A percentile compares a stretch with the other conserved stretches of the same genome.
Conservation (phyloP, 2,797 vertebrate genomes). For the Sandelia bainsii region DNA sequence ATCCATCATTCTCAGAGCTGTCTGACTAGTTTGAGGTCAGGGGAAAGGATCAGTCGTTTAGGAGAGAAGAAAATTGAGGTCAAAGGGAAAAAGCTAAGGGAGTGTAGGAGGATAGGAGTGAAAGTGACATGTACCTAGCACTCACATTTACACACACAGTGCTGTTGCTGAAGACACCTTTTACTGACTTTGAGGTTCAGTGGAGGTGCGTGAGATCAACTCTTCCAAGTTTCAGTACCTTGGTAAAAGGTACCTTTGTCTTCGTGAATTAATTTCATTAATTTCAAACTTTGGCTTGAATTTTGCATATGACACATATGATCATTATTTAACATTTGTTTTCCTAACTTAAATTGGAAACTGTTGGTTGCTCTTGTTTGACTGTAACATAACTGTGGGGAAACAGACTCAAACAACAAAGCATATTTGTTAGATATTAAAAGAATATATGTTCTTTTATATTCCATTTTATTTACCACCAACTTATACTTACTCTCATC, state of each 20-base stretch:
- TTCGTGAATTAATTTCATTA: too few relatives aligned
- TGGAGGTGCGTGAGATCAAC: constrained; percentile 7
- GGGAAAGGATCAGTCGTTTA: constrained; percentile 63
- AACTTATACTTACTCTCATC: constrained; percentile 11
- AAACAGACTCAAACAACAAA: too few relatives aligned
- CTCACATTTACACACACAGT: constrained; percentile 20
- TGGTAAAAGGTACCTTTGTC: background rate
- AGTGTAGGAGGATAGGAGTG: constrained; percentile 54
- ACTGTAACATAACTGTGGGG: too few relatives aligned
- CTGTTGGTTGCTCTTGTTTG: too few relatives aligned
- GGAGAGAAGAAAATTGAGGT: constrained; percentile 69
- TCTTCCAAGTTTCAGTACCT: constrained; percentile 1
- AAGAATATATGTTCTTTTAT: constrained; percentile 3
- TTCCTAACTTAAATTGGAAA: constrained; percentile 9
- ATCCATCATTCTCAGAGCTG: constrained; percentile 66
- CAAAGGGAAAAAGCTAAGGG: constrained; percentile 56
- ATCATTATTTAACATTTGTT: background rate
- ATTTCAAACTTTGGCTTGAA: too few relatives aligned
- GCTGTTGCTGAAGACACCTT: constrained; percentile 16
- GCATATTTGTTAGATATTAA: too few relatives aligned
- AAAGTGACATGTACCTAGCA: constrained; percentile 46
- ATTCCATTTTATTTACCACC: constrained; percentile 20
- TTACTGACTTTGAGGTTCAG: constrained; percentile 4
- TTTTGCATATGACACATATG: too few relatives aligned
- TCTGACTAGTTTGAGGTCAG: constrained; percentile 64